A percentile compares a stretch with the other conserved stretches of the same genome.
These are phyloP conservation scores for Mustela lutreola DNA, from an alignment of 2,113 vertebrate species.

Conservation along the genomic window DNA sequence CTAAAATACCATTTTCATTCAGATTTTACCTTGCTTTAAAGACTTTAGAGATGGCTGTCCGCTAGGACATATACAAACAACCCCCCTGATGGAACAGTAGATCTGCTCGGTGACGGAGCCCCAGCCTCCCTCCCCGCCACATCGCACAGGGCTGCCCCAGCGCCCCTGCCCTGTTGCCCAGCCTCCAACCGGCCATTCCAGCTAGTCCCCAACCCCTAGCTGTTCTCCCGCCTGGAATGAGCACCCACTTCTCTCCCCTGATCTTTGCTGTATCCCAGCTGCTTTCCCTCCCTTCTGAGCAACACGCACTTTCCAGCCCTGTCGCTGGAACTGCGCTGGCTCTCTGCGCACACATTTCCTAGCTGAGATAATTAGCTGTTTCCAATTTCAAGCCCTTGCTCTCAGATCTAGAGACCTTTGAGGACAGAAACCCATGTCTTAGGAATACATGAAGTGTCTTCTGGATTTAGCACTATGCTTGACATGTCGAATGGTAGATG, in stretches of 20 bases:
- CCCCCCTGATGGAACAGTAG: background rate
- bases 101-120: background rate
- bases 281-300: background rate
- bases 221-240: background rate
- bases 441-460: background rate
- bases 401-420: background rate
- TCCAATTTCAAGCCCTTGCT: background rate
- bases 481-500: background rate
- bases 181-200: background rate
- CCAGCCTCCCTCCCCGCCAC: background rate
- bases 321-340: rapidly evolving
- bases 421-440: background rate
- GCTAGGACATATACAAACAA: background rate
- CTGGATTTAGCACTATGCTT: background rate
- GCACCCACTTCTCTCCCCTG: background rate
- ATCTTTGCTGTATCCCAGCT: background rate
- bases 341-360: background rate
- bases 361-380: background rate
- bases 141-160: background rate
- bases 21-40: background rate
- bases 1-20: background rate
- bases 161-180: too few relatives aligned
- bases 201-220: too few relatives aligned
- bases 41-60: background rate
- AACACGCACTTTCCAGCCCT: too few relatives aligned